A percentile compares a stretch with the other conserved stretches of the same genome.
Evolutionary conservation across 2,113 vertebrate genomes (phyloP).

Genomic region (Alosa alosa): DNA sequence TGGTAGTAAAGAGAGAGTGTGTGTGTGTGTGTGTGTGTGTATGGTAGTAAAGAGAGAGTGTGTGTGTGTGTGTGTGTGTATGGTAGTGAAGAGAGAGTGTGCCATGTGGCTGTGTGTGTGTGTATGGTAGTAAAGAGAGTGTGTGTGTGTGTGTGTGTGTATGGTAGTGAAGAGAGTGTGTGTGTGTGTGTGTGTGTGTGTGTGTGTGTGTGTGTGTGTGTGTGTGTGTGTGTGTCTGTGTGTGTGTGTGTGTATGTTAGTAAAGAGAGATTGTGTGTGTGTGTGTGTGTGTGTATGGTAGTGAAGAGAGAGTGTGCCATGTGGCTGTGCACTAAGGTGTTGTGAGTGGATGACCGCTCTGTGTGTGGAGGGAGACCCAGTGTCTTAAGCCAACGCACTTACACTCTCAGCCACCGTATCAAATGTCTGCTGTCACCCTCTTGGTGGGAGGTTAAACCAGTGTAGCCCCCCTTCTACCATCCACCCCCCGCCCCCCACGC

Average conservation of each 20-base stretch:
- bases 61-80: too few relatives aligned
- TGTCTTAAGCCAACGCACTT: background rate
- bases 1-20: too few relatives aligned
- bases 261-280: too few relatives aligned
- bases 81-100: background rate
- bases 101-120: background rate
- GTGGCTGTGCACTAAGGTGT: background rate
- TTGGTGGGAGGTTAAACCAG: constrained; percentile 11
- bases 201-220: too few relatives aligned
- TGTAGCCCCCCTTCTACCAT: background rate
- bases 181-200: too few relatives aligned
- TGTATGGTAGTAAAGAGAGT: background rate
- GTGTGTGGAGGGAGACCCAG: background rate
- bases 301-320: background rate
- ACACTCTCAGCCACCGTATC: constrained; percentile 2
- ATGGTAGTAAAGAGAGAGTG: too few relatives aligned
- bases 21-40: too few relatives aligned
- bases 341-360: background rate
- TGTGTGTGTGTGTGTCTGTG: too few relatives aligned
- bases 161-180: too few relatives aligned
- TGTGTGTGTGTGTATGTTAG: too few relatives aligned
- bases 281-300: background rate
- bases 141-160: too few relatives aligned
- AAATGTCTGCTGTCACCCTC: constrained; percentile 5
- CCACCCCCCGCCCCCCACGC: background rate